phyloP scores from a whole-genome alignment of 2,797 vertebrate species.

The Hapalemur alaotrensis region DNA sequence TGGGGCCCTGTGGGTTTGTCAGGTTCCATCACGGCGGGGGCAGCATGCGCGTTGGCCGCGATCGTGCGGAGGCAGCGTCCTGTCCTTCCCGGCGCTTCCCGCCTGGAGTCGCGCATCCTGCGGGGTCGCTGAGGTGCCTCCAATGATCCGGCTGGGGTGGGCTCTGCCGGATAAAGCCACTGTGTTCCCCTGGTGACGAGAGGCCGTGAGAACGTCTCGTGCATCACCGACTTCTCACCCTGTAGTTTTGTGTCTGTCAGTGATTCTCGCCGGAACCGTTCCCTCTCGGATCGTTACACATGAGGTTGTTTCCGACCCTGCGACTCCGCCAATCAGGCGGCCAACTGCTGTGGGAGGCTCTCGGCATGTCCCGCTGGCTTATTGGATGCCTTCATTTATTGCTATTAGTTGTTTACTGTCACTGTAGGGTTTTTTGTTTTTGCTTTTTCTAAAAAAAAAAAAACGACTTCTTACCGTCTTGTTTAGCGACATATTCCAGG shows the following conservation, averaged over 20 bases:
- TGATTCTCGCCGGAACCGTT: no score
- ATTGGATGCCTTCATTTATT: background rate
- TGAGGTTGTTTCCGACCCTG: background rate
- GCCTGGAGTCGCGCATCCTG: fast-evolving
- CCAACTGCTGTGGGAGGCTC: background rate
- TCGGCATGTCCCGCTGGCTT: background rate
- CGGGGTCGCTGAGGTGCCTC: fast-evolving
- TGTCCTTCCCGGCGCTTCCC: fast-evolving
- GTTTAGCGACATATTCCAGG: background rate
- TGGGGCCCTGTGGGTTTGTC: background rate
- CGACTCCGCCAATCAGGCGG: fast-evolving
- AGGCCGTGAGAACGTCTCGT: fast-evolving
- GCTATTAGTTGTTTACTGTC: background rate
- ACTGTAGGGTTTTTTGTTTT: background rate
- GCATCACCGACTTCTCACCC: fast-evolving
- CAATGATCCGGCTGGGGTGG: fast-evolving
- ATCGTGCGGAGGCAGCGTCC: fast-evolving
- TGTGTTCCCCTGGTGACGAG: background rate
- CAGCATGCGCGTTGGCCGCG: fast-evolving
- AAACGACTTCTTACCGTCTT: background rate
- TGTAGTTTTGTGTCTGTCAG: fast-evolving
- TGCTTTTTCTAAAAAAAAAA: no score
- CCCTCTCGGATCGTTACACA: background rate
- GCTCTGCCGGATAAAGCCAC: background rate
- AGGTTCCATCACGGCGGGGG: fast-evolving